Evolutionary conservation across 2,113 vertebrate species (phyloP), one percentile per base, ranked within the genome.

Genomic region (Xiphias gladius): DNA sequence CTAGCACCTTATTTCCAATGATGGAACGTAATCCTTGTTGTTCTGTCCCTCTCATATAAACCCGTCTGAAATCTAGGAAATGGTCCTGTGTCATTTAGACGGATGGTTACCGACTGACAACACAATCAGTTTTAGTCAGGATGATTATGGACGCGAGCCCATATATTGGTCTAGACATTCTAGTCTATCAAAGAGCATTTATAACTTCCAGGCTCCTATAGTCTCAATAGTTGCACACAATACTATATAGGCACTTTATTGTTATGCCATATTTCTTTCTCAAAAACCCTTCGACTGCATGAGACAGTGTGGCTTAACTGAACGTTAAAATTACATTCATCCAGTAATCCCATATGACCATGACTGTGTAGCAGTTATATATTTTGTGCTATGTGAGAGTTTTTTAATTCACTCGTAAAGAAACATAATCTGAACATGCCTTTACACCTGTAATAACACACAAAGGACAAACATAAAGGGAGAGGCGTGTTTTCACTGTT

Each of bases 81-180:
- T 24, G 20, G 52, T 55, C 62, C 20, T 10, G 26, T 39, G n/a
- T 24, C 39, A 55, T 70, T 74, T 37, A 74, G 74, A 84, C 22
- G 35, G 72, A 85, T 61, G 68, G 28, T 58, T 39, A 28, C 59
- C 55, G 73, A 80, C 55, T 43, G 61, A 73, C 59, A 69, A 32
- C 58, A 35, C 3, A 35, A 70, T 82, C 48, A 41, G 1, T 58
- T 46, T 17, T 22, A 48, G 11, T 79, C 59, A 17, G 80, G 35
- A 63, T 26, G n/a, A 69, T 68, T 75, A 68, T 69, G 41, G 61
- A 68, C 72, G 32, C 14, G 2, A 59, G 39, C 39, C 59, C 46
- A 35, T 57, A 9, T 35, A 43, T 24, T 64, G 32, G 30, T 81
- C 58, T 57, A 75, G 24, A 65, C 0, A 16, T 32, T 79, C 9